Conservation (phyloP, 2,113 vertebrate genomes). For the Pampusana beccarii region DNA sequence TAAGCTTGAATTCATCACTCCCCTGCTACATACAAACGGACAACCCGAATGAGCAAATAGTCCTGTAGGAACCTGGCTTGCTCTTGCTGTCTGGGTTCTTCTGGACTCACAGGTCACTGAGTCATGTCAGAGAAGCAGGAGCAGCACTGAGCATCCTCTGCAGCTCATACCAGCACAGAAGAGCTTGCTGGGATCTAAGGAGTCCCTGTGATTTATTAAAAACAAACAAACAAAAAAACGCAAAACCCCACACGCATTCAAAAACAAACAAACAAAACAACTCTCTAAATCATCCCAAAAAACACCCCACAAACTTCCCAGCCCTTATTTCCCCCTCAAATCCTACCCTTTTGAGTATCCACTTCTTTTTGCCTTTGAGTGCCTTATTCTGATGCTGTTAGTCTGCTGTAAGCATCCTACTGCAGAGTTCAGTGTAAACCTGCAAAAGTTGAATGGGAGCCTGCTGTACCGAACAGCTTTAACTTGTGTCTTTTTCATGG, state of each 20-base stretch:
- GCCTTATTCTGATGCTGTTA: accelerated
- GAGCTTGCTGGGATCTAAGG: background rate
- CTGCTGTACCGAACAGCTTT: background rate
- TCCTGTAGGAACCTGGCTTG: background rate
- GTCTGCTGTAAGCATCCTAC: background rate
- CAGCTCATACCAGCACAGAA: accelerated
- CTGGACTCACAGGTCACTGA: background rate
- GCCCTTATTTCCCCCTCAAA: too few relatives aligned
- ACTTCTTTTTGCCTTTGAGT: background rate
- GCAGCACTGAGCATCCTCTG: accelerated
- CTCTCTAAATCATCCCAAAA: too few relatives aligned
- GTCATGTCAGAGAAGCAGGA: background rate
- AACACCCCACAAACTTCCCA: background rate
- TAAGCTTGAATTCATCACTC: background rate
- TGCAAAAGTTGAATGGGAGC: background rate
- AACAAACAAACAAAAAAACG: background rate
- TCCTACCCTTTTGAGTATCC: accelerated
- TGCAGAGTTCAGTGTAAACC: background rate
- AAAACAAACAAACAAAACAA: too few relatives aligned
- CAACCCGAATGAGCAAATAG: background rate
- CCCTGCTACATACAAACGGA: accelerated
- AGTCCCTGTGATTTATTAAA: background rate
- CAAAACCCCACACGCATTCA: too few relatives aligned
- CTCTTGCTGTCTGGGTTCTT: background rate
- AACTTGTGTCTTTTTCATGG: background rate